Evolutionary conservation across 2,797 vertebrate genomes (phyloP), one percentile per base, ranked within the genome.

Genomic region (Hipposideros larvatus): DNA sequence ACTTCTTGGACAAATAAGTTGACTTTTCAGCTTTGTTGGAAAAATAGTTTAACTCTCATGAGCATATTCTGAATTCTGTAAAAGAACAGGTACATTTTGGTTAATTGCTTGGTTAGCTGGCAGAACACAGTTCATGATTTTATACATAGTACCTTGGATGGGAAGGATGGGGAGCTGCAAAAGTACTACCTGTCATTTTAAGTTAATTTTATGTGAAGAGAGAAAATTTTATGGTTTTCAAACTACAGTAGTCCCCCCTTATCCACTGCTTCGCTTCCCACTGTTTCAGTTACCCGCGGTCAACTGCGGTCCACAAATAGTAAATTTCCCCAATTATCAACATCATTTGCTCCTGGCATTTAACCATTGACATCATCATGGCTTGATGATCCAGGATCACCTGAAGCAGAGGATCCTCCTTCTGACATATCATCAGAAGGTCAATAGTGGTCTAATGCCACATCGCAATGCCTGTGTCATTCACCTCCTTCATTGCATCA

Each of bases 1-100:
- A 95, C 26, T 78, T 95, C n/a, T 26, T 88, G 43, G 66, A 91
- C 55, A 92, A 77, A 18, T 43, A 26, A 87, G 41, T 28, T 83
- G 43, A 65, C 31, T 51, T 74, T 86, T 86, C 37, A 78, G 1
- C 24, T 90, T 75, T 66, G n/a, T 28, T 78, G 57, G 21, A 92
- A 70, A 51, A 57, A 13, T 37, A 31, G 46, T 24, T 74, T 61
- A 80, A 55, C 51, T 82, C 26, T 88, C 19, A 34, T 43, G 3
- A 87, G 86, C 26, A 46, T 84, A 63, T 95, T 87, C 46, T 11
- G 73, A 59, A 78, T 83, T 91, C 66, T 43, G 18, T 51, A 43
- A 70, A 75, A 83, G 55, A 16, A 77, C 41, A 87, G 4, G 21
- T 11, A 51, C 51, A 84, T 71, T 90, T 94, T 85, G 31, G 26